Evolutionary conservation across 2,888 invertebrate genomes (phyloP).

Genomic region (Andrena haemorrhoa): DNA sequence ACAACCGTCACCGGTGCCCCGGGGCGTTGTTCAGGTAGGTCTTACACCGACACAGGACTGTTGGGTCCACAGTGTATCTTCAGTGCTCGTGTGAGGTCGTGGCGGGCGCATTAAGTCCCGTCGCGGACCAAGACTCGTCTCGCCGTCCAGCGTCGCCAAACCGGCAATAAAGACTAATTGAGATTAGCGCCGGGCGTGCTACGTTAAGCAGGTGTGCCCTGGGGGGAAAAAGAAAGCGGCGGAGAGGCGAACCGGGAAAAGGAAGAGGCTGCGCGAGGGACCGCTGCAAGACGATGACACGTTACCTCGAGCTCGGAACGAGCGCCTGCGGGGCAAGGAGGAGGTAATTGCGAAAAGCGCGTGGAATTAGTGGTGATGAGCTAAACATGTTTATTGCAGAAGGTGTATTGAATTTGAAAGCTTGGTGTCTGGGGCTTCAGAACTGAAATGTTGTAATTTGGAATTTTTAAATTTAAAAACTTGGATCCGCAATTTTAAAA

Average conservation of each 20-base stretch:
- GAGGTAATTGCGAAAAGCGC: too few relatives aligned
- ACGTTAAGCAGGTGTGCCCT: conserved; percentile 63
- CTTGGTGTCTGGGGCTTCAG: too few relatives aligned
- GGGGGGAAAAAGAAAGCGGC: conserved; percentile 25
- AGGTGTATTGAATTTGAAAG: too few relatives aligned
- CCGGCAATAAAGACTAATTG: conserved; percentile 72
- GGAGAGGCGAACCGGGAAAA: not conserved
- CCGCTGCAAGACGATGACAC: conserved; percentile 7
- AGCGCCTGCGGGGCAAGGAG: not conserved
- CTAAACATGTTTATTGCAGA: not conserved
- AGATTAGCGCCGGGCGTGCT: conserved; percentile 67
- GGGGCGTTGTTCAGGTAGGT: conserved; percentile 44
- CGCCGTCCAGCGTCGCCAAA: conserved; percentile 63
- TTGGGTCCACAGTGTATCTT: conserved; percentile 25
- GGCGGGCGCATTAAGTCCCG: conserved; percentile 50
- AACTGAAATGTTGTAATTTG: too few relatives aligned
- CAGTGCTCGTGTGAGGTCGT: conserved; percentile 66
- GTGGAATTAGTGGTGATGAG: too few relatives aligned
- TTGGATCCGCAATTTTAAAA: too few relatives aligned
- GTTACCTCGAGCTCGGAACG: not conserved
- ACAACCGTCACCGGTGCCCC: conserved; percentile 30
- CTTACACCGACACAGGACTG: conserved; percentile 13
- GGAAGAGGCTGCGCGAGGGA: not conserved
- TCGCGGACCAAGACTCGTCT: conserved; percentile 52
- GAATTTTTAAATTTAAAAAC: too few relatives aligned